Conservation (phyloP, 2,797 vertebrate genomes). For the Sternotherus odoratus region DNA sequence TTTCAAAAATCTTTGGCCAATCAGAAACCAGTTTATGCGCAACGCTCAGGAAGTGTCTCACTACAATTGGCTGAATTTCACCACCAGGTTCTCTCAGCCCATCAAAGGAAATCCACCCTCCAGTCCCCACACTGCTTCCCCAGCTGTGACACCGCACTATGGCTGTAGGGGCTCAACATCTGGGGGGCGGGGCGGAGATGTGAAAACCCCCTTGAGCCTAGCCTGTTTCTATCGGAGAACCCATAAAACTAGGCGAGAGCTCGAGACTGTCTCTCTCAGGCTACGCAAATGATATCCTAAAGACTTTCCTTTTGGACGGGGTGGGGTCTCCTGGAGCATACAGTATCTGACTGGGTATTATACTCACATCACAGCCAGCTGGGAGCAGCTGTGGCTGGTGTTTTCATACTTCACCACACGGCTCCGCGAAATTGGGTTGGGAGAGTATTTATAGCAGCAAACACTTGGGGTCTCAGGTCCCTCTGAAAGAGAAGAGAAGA, state of each 20-base stretch:
- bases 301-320: not conserved
- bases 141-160: not conserved
- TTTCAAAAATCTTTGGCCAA: not conserved
- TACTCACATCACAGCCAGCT: conserved; percentile 76
- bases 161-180: accelerated
- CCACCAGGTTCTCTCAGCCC: not conserved
- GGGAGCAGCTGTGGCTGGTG: conserved; percentile 57
- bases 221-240: not conserved
- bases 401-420: conserved; percentile 44
- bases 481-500: conserved; percentile 53
- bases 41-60: not conserved
- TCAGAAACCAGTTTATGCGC: not conserved
- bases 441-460: conserved; percentile 57
- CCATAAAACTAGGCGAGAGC: not conserved
- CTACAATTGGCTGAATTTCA: accelerated
- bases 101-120: not conserved
- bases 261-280: not conserved
- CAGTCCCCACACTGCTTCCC: not conserved
- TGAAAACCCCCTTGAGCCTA: not conserved
- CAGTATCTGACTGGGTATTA: not conserved
- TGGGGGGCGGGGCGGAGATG: accelerated
- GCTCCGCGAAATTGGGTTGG: not conserved
- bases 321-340: not conserved
- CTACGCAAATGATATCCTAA: not conserved
- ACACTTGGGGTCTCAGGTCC: conserved; percentile 18